phyloP scores from a whole-genome alignment of 2,888 invertebrate species.

The Apeira syringaria region DNA sequence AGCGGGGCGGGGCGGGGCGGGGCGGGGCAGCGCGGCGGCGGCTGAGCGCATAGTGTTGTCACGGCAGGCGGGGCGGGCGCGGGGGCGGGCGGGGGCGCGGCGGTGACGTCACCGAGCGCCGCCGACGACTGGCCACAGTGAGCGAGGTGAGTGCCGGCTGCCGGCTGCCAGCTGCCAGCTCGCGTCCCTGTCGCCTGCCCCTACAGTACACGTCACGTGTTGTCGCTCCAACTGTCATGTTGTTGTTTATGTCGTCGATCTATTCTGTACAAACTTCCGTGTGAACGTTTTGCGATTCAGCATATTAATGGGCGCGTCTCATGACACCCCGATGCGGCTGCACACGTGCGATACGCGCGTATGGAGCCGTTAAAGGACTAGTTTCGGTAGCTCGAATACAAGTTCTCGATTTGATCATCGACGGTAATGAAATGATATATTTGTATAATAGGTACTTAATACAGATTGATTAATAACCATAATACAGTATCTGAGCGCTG shows the following conservation, averaged over 20 bases:
- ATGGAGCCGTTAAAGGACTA: no score
- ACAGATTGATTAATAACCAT: no score
- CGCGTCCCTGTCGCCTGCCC: neutral
- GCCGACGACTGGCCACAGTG: neutral
- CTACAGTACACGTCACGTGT: neutral
- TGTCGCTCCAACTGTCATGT: neutral
- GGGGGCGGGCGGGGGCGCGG: conserved; percentile 23
- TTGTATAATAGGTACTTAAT: no score
- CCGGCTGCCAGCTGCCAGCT: no score
- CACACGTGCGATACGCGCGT: no score
- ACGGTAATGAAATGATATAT: no score
- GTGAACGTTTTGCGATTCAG: no score
- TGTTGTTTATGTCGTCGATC: neutral
- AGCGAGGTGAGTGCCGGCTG: neutral
- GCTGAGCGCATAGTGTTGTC: conserved; percentile 22
- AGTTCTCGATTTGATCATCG: no score
- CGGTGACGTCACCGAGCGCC: conserved; percentile 9
- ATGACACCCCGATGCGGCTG: no score
- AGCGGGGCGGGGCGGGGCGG: conserved; percentile 35
- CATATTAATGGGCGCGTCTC: no score
- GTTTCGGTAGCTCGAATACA: no score
- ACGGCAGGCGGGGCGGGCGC: conserved; percentile 37
- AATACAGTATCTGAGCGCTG: no score
- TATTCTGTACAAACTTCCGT: neutral
- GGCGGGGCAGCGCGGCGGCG: conserved; percentile 16